phyloP scores from a whole-genome alignment of 2,797 vertebrate species.

The Argya squamiceps region DNA sequence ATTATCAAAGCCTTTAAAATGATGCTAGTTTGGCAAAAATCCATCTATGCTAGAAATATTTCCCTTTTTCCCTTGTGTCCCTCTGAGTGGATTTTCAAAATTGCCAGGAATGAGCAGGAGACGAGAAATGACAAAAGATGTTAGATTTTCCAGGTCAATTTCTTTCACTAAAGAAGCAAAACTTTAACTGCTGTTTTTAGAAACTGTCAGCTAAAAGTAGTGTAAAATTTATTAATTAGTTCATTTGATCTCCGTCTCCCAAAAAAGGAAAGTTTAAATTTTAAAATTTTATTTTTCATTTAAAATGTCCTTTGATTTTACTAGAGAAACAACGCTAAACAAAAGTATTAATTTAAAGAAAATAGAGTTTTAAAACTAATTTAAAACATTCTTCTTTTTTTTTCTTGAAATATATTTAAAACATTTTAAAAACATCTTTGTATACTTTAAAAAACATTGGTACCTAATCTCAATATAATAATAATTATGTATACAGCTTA shows the following conservation, averaged over 20 bases:
- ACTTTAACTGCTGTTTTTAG: neutral
- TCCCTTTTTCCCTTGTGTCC: neutral
- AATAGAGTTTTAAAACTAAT: accelerated
- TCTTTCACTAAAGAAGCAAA: neutral
- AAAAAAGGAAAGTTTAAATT: neutral
- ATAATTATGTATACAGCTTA: neutral
- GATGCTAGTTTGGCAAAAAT: neutral
- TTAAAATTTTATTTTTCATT: neutral
- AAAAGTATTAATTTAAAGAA: neutral
- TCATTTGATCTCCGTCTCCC: neutral
- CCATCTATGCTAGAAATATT: neutral
- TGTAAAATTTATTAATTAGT: neutral
- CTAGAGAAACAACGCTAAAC: neutral
- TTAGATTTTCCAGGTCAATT: neutral
- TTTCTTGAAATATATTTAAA: neutral
- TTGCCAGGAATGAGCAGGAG: neutral
- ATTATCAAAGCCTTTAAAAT: neutral
- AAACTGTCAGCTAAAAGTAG: neutral
- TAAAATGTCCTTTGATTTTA: neutral
- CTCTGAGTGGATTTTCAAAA: neutral
- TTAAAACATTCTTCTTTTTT: neutral
- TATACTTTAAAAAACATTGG: neutral
- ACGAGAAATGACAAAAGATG: neutral
- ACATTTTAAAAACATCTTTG: neutral
- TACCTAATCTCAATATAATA: neutral